These are phyloP conservation scores for Patella caerulea DNA, from an alignment of 2,888 invertebrate species.

Conservation along the genomic window DNA sequence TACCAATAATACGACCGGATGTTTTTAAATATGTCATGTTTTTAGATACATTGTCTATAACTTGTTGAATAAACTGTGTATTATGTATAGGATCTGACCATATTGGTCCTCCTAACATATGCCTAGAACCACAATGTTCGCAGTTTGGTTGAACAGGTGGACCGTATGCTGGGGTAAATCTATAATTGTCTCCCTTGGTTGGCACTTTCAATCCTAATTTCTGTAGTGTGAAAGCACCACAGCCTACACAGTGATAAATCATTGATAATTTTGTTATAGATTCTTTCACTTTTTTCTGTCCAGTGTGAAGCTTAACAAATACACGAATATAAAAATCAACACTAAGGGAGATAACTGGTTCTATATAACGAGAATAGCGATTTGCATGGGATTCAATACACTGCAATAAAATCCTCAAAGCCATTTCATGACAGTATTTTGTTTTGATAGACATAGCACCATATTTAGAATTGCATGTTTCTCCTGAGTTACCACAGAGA, in stretches of 20 bases:
- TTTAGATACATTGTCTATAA: slow-evolving; percentile 74
- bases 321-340: slow-evolving; percentile 97
- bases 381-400: slow-evolving; percentile 93
- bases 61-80: slow-evolving; percentile 80
- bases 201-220: slow-evolving; percentile 77
- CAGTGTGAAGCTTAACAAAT: slow-evolving; percentile 87
- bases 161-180: slow-evolving; percentile 80
- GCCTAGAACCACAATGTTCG: slow-evolving; percentile 82
- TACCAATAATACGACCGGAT: slow-evolving; percentile 76
- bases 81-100: slow-evolving; percentile 92
- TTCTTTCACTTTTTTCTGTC: slow-evolving; percentile 88
- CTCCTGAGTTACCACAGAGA: slow-evolving; percentile 93
- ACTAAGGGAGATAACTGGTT: slow-evolving; percentile 90
- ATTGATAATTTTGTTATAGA: slow-evolving; percentile 83
- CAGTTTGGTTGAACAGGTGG: slow-evolving; percentile 81
- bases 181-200: slow-evolving; percentile 69
- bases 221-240: slow-evolving; percentile 85
- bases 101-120: slow-evolving; percentile 91
- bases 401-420: slow-evolving; percentile 91
- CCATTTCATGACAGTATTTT: slow-evolving; percentile 90
- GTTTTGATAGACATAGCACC: slow-evolving; percentile 89
- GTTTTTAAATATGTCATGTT: slow-evolving; percentile 77
- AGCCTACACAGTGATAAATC: slow-evolving; percentile 92
- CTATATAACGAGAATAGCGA: slow-evolving; percentile 91
- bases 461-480: slow-evolving; percentile 94